Evolutionary conservation across 2,888 invertebrate species (phyloP), one percentile per base, ranked within the genome.

Genomic region (Dasypolia templi): DNA sequence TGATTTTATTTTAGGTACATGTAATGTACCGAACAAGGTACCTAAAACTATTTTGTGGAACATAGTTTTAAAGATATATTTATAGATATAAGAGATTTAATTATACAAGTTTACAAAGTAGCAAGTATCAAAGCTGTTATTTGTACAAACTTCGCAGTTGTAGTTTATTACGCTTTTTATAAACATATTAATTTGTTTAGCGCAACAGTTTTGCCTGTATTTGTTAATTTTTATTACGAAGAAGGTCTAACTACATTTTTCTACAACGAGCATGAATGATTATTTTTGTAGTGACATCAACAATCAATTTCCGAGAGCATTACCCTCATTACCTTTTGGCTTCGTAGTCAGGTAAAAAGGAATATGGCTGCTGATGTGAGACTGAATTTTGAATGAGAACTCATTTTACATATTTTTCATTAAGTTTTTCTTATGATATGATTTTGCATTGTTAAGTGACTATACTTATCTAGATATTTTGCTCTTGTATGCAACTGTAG

Each of bases 331-430:
- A n/a, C 29, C 12, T 53, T 71, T 83, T 69, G 56, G 62, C 75
- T 79, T 74, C 29, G 56, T 77, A 77, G 71, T 80, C 75, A 73
- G 74, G 86, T 86, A 88, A 77, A 3, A 46, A 75, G 88, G 89
- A 92, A 92, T 86, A 84, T 91, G 92, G 81, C 84, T 91, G 90
- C 81, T 90, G 90, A 91, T 93, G 92, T 90, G 73, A 89, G 92
- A 94, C 93, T 94, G 93, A 93, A 71, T 78, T 79, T 62, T 72
- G 76, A 78, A 79, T 68, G 81, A 66, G 65, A 71, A 87, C 75
- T 81, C 64, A 86, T 77, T 77, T 81, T 85, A 46, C 73, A 29
- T 67, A 32, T 56, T 73, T 46, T 71, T 81, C 84, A 64, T 84
- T 85, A 86, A 75, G 66, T 84, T 80, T 85, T 81, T 84, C 84